Base-by-base conservation (phyloP, 2,888 invertebrate genomes). In the Falcaria lacertinaria region DNA sequence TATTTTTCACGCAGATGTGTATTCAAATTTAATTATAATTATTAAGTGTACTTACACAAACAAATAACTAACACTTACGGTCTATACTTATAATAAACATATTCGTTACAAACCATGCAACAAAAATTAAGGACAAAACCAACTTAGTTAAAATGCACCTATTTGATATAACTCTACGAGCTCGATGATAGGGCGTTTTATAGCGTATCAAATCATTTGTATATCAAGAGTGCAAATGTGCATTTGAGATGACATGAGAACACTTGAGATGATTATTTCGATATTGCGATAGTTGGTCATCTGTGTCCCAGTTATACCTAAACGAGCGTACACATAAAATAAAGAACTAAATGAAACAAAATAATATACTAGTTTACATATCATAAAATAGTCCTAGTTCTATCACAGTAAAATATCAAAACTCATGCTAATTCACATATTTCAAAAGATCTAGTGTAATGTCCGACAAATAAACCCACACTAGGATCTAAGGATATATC, bases 341-440 rank as follows among this genome's bases (percentile, higher is more conserved):
- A 42, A 39, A 45, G 44, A 46, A 40, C 41, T 44, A 44, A 45
- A 43, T 52, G 48, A 43, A 50, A 52, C 49, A 47, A 16, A 50
- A 50, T 49, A 11, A 7, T 14, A 22, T 46, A 13, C 11, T 5
- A 15, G 6, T 14, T 37, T 37, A 14, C 22, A 22, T 52, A 60
- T 52, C 48, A 69, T 45, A 64, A 62, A 64, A 66, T 72, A 83
- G 72, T 76, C 76, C 84, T 85, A 87, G 76, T 71, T 80, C 86
- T 88, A 89, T 89, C 88, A 89, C 88, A 88, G 88, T 79, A 81
- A 80, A 83, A 83, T 81, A 82, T 81, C 74, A 80, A 81, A 78
- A 77, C 67, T 52, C 58, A 59, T 54, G 28, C 45, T 48, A 42
- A 43, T 50, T 44, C 28, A 34, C 40, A 44, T 46, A 46, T 50